phyloP scores from a whole-genome alignment of 2,888 invertebrate species.

The Caenorhabditis imperialis region DNA sequence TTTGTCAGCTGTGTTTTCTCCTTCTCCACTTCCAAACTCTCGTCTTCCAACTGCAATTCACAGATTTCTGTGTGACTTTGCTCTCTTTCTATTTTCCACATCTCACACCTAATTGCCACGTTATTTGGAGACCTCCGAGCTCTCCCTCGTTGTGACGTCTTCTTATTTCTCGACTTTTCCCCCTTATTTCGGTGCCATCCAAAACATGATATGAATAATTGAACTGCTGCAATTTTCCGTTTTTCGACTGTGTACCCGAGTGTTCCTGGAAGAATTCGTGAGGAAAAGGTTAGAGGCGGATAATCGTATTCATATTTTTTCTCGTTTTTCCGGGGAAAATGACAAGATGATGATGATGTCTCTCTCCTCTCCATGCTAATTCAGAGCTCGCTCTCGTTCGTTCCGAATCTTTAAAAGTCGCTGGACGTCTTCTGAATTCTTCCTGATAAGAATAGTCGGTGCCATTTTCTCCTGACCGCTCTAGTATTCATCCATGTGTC shows the following conservation, averaged over 20 bases:
- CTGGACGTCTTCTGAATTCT: no score
- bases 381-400: no score
- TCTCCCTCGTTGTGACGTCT: not conserved
- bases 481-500: constrained; percentile 18
- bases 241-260: no score
- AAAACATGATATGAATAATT: constrained; percentile 18
- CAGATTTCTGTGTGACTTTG: no score
- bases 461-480: constrained; percentile 6
- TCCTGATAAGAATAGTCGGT: no score
- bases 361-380: no score
- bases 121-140: constrained; percentile 1
- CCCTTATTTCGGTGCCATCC: constrained; percentile 4
- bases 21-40: constrained; percentile 5
- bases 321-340: no score
- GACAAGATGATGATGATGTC: no score
- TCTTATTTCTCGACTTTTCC: not conserved
- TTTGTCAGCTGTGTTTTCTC: constrained; percentile 41
- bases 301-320: no score
- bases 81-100: constrained; percentile 2
- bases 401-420: no score
- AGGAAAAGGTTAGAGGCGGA: no score
- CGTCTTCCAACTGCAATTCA: constrained; percentile 1
- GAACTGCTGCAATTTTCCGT: constrained; percentile 7
- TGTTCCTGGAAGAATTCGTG: no score
- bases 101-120: not conserved